phyloP scores from a whole-genome alignment of 2,113 vertebrate genomes.

The Otocyon megalotis region DNA sequence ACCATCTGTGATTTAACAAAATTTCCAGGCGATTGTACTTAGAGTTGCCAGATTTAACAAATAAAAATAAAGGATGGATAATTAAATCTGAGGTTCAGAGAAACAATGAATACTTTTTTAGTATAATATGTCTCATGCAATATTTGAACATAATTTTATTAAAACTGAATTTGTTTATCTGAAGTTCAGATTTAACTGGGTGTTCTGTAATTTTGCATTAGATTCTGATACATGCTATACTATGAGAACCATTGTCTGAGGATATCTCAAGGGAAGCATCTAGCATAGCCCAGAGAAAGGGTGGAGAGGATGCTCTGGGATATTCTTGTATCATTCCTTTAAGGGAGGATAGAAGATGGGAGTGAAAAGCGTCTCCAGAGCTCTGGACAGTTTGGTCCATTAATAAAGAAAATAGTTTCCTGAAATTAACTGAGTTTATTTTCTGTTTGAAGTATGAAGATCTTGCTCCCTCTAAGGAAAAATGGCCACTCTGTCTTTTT shows the following conservation, averaged over 20 bases:
- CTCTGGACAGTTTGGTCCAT: background rate
- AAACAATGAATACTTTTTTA: background rate
- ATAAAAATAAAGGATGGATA: background rate
- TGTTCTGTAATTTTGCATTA: background rate
- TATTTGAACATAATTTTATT: background rate
- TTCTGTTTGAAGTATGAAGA: background rate
- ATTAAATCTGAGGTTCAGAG: conserved; percentile 23
- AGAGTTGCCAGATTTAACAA: background rate
- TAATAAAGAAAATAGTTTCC: background rate
- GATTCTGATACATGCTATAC: background rate
- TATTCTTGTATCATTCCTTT: background rate
- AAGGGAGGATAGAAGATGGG: background rate
- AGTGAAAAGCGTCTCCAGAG: background rate
- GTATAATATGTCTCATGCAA: background rate
- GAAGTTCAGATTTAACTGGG: background rate
- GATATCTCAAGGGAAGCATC: background rate
- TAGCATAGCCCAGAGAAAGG: background rate
- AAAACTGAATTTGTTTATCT: background rate
- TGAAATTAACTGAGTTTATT: background rate
- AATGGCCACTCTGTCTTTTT: background rate
- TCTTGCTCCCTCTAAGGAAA: background rate
- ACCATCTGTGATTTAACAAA: background rate
- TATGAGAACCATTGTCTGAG: background rate
- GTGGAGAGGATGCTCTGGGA: background rate
- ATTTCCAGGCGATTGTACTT: background rate